Conservation (phyloP, 1,140 invertebrate species). For the Argopecten irradians region DNA sequence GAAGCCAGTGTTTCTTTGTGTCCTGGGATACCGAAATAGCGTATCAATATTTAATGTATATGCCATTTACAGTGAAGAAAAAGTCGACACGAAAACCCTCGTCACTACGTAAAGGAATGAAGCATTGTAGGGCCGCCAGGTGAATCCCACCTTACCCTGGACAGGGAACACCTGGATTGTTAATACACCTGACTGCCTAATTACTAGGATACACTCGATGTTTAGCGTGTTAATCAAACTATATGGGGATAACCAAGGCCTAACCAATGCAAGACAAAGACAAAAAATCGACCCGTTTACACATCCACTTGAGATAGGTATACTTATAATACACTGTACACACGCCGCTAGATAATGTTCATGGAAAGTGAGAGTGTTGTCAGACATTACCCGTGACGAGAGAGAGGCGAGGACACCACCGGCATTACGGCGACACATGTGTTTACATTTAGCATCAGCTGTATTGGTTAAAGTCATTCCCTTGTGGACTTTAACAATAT, state of each 20-base stretch:
- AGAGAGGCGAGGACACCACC: neutral
- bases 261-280: neutral
- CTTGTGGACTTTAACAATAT: neutral
- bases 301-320: neutral
- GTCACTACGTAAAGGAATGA: no score
- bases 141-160: neutral
- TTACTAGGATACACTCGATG: slow-evolving; percentile 15
- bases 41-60: neutral
- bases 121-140: no score
- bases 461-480: neutral
- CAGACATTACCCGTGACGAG: neutral
- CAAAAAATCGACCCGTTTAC: neutral
- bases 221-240: neutral
- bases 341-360: neutral
- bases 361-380: neutral
- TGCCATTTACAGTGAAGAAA: neutral
- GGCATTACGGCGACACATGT: neutral
- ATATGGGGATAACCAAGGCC: neutral
- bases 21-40: neutral
- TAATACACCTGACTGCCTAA: neutral
- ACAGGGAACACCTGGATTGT: neutral
- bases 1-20: neutral
- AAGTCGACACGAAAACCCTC: neutral
- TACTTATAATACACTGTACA: neutral
- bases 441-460: neutral